Base-by-base conservation (phyloP, 2,888 invertebrate genomes). In the Neoaliturus tenellus region DNA sequence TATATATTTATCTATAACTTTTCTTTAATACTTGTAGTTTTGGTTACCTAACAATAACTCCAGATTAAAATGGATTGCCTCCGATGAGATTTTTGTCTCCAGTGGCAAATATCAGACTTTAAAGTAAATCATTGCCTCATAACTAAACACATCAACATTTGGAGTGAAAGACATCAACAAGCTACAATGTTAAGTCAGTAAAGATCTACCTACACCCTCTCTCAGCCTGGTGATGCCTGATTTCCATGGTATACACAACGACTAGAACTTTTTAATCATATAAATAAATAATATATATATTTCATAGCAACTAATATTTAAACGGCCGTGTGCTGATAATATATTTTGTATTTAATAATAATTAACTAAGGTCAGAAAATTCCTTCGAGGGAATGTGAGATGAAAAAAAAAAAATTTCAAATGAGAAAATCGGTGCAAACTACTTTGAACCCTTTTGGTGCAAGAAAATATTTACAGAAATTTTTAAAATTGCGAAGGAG, bases 1-100 rank as follows among this genome's bases (percentile, higher is more conserved):
- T 81, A 75, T 75, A 20, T 81, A 81, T 58, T 23, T 20, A 58
- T 58, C 20, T 58, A 48, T 58, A 69, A 28, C 31, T 81, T 81
- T 81, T 81, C 69, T 81, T 81, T 81, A 81, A 81, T 81, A 81
- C 62, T 81, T 69, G 39, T 48, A 48, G 75, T 75, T 75, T 41
- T 75, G 20, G 75, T 48, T 39, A 35, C 35, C 39, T 62, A 35
- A 35, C 39, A 75, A 23, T 75, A 39, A 75, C 20, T 71, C n/a
- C 20, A 0, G 23, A 5, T 48, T 73, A 41, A 23, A 75, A 75
- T 31, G 44, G 17, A 28, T 75, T 23, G 75, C 75, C 75, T 75
- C 33, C 20, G 28, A 17, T 81, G 71, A 81, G 71, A 81, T 69
- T 81, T 81, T 44, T 44, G 28, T 81, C 81, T 44, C 81, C 81